A percentile compares a stretch with the other conserved stretches of the same genome.
These are phyloP conservation scores for Dryocosmus kuriphilus DNA, from an alignment of 2,888 invertebrate genomes.

Conservation along the genomic window DNA sequence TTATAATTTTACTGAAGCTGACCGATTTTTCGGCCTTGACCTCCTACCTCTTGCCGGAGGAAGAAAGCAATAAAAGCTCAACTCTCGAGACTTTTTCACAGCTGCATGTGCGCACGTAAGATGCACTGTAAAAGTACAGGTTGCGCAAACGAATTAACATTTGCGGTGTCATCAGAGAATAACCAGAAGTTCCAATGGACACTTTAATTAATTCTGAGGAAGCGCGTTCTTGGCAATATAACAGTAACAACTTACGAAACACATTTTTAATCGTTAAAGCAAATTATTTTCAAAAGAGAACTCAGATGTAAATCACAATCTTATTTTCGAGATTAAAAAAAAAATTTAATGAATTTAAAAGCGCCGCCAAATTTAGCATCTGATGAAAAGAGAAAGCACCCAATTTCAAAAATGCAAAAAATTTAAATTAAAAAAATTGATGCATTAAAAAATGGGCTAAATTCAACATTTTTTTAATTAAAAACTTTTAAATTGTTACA, in stretches of 20 bases:
- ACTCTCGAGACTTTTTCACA: slow-evolving; percentile 9
- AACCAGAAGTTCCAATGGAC: slow-evolving; percentile 38
- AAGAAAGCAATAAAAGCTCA: slow-evolving; percentile 5
- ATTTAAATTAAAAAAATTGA: too few relatives aligned
- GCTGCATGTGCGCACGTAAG: not conserved
- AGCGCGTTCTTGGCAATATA: not conserved
- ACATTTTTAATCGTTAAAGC: not conserved
- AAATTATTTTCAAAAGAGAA: not conserved
- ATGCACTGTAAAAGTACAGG: slow-evolving; percentile 37
- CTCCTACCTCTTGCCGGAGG: not conserved
- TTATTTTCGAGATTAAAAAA: too few relatives aligned
- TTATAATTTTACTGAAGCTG: slow-evolving; percentile 2
- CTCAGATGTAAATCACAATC: too few relatives aligned
- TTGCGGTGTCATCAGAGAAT: slow-evolving; percentile 57
- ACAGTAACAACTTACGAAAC: not conserved
- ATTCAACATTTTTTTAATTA: too few relatives aligned
- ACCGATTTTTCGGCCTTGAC: slow-evolving; percentile 17
- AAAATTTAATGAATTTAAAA: too few relatives aligned
- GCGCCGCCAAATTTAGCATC: too few relatives aligned
- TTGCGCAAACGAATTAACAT: slow-evolving; percentile 63
- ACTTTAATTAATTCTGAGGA: not conserved
- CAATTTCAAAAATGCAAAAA: too few relatives aligned
- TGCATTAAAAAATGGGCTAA: too few relatives aligned
- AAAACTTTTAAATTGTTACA: too few relatives aligned
- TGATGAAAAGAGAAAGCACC: too few relatives aligned